Base-by-base conservation (phyloP, 2,797 vertebrate genomes). In the Trichosurus vulpecula region DNA sequence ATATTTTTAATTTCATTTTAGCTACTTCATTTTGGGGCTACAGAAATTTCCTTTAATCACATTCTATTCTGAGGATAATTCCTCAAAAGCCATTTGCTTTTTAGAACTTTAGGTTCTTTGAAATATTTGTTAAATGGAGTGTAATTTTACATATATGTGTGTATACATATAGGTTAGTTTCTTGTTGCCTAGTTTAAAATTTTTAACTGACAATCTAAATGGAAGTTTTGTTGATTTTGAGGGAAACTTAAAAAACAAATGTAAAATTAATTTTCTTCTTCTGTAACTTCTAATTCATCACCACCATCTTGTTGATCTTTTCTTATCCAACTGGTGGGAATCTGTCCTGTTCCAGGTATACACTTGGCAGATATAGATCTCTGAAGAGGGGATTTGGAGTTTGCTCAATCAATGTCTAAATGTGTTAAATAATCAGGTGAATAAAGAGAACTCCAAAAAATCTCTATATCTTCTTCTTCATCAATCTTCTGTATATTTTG, bases 181-280 rank as follows among this genome's bases (percentile, higher is more conserved):
- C 41, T 35, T 90, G 29, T 90, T 90, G 52, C 30, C n/a, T 81
- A 81, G n/a, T 90, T 54, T 90, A 29, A 90, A 19, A 81, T 51
- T 87, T 90, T 52, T 27, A 29, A 90, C 0, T 90, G 52, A 53
- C 0, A 93, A 91, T 96, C 93, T 81, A 93, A 97, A 96, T 87
- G n/a, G 41, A 94, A 74, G 41, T 51, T n/a, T 81, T 87, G 74
- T 81, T 25, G 74, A 87, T 87, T 87, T 47, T 81, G n/a, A 81
- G 22, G 74, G 74, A 47, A 47, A 81, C 41, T 81, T 81, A 47
- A 87, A 81, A 87, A 87, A 41, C 41, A 27, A 41, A 51, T 47
- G 25, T 47, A 96, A 98, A 95, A 96, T 98, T 98, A 98, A 98
- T 98, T 98, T 97, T 98, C 98, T 96, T 98, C 98, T 95, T 99